phyloP scores from a whole-genome alignment of 1,140 invertebrate genomes.

The Vanessa atalanta region DNA sequence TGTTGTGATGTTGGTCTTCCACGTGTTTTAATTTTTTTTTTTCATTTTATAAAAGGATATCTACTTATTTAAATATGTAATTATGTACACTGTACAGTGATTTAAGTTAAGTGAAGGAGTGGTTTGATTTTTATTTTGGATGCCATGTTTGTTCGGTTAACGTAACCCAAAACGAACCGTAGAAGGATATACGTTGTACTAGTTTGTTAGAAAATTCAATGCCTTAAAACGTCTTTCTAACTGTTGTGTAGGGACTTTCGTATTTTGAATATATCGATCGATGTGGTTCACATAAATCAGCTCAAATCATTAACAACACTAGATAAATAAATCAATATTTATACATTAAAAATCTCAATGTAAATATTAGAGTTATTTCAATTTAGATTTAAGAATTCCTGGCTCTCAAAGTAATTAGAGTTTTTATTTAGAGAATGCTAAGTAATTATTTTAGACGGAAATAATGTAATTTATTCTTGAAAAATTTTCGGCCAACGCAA shows the following conservation, averaged over 20 bases:
- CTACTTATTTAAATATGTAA: conserved; percentile 67
- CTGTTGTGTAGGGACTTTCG: conserved; percentile 46
- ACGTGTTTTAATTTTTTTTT: conserved; percentile 59
- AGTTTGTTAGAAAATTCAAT: conserved; percentile 40
- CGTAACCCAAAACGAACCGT: conserved; percentile 14
- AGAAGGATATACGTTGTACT: conserved; percentile 32
- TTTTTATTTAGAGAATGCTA: conserved; percentile 69
- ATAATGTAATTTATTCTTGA: conserved; percentile 66
- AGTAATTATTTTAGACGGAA: conserved; percentile 58
- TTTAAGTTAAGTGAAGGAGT: conserved; percentile 57
- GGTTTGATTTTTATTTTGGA: conserved; percentile 52
- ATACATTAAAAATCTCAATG: conserved; percentile 77
- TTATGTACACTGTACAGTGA: conserved; percentile 60
- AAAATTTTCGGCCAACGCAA: conserved; percentile 74
- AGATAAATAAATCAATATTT: conserved; percentile 78
- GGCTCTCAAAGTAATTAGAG: conserved; percentile 79
- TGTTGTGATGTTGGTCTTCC: conserved; percentile 80
- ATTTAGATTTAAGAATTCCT: conserved; percentile 71
- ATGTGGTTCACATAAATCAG: conserved; percentile 50
- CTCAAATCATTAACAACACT: conserved; percentile 77
- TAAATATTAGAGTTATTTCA: conserved; percentile 74
- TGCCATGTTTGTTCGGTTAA: conserved; percentile 55
- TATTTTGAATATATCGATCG: conserved; percentile 44
- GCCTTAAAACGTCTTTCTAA: conserved; percentile 39
- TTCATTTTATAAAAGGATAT: conserved; percentile 66